phyloP scores from a whole-genome alignment of 1,140 invertebrate species.

The Zeugodacus cucurbitae region DNA sequence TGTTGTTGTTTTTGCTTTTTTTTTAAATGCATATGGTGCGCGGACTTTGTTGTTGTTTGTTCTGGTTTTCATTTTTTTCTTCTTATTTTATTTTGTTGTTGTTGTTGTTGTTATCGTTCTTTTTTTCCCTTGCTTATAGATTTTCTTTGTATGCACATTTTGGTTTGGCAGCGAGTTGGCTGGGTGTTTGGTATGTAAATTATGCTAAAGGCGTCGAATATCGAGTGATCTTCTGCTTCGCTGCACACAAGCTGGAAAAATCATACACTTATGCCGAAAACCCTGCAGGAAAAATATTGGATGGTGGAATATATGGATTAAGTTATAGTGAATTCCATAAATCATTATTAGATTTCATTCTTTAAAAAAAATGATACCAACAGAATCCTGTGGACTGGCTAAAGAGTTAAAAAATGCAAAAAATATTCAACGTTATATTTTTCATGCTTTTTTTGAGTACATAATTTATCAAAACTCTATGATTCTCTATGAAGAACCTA shows the following conservation, averaged over 20 bases:
- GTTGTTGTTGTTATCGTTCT: background rate
- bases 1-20: background rate
- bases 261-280: background rate
- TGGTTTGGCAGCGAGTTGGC: background rate
- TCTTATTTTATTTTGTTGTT: background rate
- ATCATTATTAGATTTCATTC: too few relatives aligned
- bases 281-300: too few relatives aligned
- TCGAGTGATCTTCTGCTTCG: conserved; percentile 34
- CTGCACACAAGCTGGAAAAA: background rate
- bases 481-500: too few relatives aligned
- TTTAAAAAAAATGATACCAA: too few relatives aligned
- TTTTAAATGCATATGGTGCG: background rate
- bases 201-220: conserved; percentile 29
- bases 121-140: background rate
- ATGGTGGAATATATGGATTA: too few relatives aligned
- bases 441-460: too few relatives aligned
- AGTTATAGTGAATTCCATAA: too few relatives aligned
- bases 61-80: background rate
- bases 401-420: too few relatives aligned
- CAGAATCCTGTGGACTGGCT: too few relatives aligned
- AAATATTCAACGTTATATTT: too few relatives aligned
- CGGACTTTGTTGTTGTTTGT: background rate
- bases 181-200: conserved; percentile 21
- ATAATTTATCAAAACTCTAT: too few relatives aligned
- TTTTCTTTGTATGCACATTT: conserved; percentile 3